Percentiles rank a stretch among this genome's conserved stretches.
These are phyloP conservation scores for Amiota mariae DNA, from an alignment of 2,888 invertebrate species.

Conservation along the genomic window DNA sequence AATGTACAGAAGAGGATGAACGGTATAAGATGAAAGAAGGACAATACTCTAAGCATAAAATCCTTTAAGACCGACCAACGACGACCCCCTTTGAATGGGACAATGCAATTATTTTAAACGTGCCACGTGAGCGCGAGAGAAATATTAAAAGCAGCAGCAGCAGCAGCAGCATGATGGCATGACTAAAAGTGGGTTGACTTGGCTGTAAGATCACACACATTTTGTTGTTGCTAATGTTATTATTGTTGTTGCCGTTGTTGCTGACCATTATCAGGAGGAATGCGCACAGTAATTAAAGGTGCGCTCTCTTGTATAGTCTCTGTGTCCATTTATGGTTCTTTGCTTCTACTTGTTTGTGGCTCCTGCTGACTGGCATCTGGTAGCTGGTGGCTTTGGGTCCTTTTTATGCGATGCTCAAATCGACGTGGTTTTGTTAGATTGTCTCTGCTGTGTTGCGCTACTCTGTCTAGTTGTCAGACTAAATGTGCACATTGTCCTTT, in stretches of 20 bases:
- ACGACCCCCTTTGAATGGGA: not conserved
- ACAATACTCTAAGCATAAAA: not conserved
- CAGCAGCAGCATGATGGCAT: constrained; percentile 3
- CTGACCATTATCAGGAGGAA: constrained; percentile 11
- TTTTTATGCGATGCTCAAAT: too few relatives aligned
- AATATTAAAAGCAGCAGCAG: constrained; percentile 5
- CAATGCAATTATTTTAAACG: constrained; percentile 27
- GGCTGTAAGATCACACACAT: not conserved
- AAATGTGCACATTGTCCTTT: constrained; percentile 20
- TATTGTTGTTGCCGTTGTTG: not conserved
- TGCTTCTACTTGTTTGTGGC: not conserved
- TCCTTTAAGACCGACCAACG: not conserved
- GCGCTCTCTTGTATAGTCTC: not conserved
- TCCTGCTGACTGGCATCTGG: too few relatives aligned
- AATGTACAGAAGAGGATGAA: not conserved
- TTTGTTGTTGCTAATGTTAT: not conserved
- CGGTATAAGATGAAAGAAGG: not conserved
- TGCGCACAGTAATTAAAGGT: constrained; percentile 21
- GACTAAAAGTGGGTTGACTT: not conserved
- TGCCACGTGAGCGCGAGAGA: not conserved
- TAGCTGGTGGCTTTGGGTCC: too few relatives aligned
- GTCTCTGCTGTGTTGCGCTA: too few relatives aligned
- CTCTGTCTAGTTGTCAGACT: constrained; percentile 1
- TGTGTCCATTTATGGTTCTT: constrained; percentile 11
- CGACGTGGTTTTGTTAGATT: too few relatives aligned